These are phyloP conservation scores for Emys orbicularis DNA, from an alignment of 2,797 vertebrate genomes.

Conservation along the genomic window DNA sequence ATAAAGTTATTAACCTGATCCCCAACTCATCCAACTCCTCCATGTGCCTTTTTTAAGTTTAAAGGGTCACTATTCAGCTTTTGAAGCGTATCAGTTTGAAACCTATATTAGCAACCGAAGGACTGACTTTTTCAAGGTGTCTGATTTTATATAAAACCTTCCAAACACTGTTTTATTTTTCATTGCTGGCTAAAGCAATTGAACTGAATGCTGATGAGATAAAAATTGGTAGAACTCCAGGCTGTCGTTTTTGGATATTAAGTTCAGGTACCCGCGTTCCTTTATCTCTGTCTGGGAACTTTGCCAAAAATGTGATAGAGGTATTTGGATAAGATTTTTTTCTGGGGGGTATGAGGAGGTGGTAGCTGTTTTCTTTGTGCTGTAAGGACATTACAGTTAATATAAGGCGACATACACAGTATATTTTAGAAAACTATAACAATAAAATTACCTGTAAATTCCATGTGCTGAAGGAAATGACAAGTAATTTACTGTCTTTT, in stretches of 20 bases:
- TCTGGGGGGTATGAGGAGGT: not conserved
- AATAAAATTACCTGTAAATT: not conserved
- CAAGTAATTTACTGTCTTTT: not conserved
- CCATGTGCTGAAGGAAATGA: not conserved
- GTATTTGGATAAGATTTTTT: constrained; percentile 16
- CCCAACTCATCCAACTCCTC: not conserved
- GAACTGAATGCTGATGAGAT: constrained; percentile 16
- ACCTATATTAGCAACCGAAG: not conserved
- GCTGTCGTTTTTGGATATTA: not conserved
- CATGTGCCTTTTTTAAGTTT: not conserved
- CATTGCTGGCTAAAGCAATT: not conserved
- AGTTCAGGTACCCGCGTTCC: not conserved
- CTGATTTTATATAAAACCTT: not conserved
- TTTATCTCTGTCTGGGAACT: constrained; percentile 24
- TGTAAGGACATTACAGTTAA: constrained; percentile 13
- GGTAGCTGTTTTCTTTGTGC: not conserved
- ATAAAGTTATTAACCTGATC: not conserved
- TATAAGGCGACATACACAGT: not conserved
- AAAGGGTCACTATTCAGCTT: not conserved
- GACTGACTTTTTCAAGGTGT: not conserved
- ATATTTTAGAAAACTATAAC: not conserved
- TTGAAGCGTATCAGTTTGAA: not conserved
- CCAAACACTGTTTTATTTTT: not conserved
- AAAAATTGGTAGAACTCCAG: constrained; percentile 45
- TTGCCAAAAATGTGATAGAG: constrained; percentile 38